Conservation (phyloP, 2,113 vertebrate species). For the Eurystomus gularis region DNA sequence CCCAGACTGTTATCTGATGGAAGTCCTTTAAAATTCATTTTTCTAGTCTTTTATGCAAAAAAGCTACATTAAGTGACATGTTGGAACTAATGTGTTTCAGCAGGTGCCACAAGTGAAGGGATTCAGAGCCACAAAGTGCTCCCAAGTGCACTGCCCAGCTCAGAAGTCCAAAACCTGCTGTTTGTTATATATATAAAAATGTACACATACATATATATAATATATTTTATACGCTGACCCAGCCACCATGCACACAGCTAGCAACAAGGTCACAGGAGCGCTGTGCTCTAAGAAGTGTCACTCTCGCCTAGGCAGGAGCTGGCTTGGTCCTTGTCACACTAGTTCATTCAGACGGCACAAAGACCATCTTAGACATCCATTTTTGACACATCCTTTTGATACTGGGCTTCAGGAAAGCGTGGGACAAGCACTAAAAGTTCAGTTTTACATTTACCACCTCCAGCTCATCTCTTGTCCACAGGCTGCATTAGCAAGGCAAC, state of each 20-base stretch:
- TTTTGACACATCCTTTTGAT: no score
- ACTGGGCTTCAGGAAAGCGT: no score
- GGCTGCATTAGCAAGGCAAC: background rate
- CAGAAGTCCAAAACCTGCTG: background rate
- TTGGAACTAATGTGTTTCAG: background rate
- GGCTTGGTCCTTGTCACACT: background rate
- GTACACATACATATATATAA: background rate
- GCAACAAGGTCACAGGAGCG: rapidly evolving
- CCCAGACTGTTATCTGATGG: background rate
- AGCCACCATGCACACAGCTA: background rate
- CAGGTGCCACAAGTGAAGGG: background rate
- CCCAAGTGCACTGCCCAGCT: background rate
- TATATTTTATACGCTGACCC: background rate
- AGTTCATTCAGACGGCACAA: background rate
- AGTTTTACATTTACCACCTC: background rate
- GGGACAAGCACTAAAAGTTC: rapidly evolving
- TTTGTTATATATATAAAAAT: background rate
- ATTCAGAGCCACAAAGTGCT: background rate
- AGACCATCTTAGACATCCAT: background rate
- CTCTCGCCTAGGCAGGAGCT: background rate
- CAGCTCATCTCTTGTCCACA: background rate
- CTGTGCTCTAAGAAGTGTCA: background rate
- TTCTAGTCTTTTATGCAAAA: background rate
- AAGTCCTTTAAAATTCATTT: background rate
- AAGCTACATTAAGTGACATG: background rate